phyloP scores from a whole-genome alignment of 2,888 invertebrate species.

The Odontocerum albicorne region DNA sequence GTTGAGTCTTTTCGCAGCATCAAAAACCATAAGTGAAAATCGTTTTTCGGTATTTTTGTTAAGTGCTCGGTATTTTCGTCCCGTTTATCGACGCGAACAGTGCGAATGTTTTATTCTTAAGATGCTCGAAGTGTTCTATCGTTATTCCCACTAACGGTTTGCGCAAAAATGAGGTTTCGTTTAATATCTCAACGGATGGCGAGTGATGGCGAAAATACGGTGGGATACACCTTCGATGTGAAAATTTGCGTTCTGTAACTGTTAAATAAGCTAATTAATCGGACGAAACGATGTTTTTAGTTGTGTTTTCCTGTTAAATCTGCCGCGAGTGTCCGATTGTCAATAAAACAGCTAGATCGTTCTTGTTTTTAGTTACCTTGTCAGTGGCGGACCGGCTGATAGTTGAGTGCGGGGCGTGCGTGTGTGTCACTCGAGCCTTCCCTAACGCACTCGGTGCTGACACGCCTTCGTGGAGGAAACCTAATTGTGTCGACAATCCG shows the following conservation, averaged over 20 bases:
- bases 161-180: constrained; percentile 59
- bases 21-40: constrained; percentile 61
- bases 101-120: constrained; percentile 50
- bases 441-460: constrained; percentile 48
- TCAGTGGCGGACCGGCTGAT: constrained; percentile 63
- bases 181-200: constrained; percentile 59
- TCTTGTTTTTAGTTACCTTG: constrained; percentile 56
- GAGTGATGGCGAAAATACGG: constrained; percentile 61
- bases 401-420: constrained; percentile 60
- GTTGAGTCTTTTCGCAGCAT: constrained; percentile 62
- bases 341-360: constrained; percentile 43
- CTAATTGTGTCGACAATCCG: constrained; percentile 51
- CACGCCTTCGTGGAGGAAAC: constrained; percentile 59
- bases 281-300: constrained; percentile 41
- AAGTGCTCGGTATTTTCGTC: constrained; percentile 55
- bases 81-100: constrained; percentile 50
- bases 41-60: constrained; percentile 60
- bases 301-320: constrained; percentile 27
- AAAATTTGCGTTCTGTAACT: constrained; percentile 59
- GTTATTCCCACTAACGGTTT: constrained; percentile 53
- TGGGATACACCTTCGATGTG: constrained; percentile 61
- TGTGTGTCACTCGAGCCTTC: constrained; percentile 60
- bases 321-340: constrained; percentile 43
- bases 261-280: constrained; percentile 43
- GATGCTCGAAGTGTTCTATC: constrained; percentile 56